Conservation (phyloP, 2,113 vertebrate species). For the Xenotilapia caudafasciata region DNA sequence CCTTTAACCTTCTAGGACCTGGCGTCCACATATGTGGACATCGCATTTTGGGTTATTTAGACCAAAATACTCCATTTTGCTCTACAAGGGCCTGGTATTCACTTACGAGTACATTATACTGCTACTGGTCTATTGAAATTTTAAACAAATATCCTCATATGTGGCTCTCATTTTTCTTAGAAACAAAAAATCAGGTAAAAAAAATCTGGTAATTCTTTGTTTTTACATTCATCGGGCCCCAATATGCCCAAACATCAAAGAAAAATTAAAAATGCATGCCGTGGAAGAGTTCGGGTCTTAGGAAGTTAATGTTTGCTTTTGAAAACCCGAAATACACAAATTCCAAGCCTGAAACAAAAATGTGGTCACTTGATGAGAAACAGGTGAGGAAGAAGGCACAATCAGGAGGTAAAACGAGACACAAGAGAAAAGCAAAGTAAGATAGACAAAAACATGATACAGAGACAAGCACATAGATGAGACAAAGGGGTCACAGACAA, state of each 20-base stretch:
- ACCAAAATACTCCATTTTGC: background rate
- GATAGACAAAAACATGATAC: background rate
- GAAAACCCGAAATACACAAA: background rate
- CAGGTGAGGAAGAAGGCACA: background rate
- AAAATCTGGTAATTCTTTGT: background rate
- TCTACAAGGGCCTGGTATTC: background rate
- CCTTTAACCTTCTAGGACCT: background rate
- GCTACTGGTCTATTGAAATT: background rate
- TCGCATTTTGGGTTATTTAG: background rate
- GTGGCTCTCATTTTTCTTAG: background rate
- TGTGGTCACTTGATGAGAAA: background rate
- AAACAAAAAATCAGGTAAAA: background rate
- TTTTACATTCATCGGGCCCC: background rate
- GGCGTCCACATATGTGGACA: background rate
- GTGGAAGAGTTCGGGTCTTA: background rate
- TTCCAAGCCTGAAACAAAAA: background rate
- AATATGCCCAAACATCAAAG: background rate
- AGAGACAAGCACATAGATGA: background rate
- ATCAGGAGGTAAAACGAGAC: background rate
- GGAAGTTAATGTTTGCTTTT: background rate
- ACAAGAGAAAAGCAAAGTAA: background rate
- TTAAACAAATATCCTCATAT: background rate
- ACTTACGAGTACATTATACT: background rate
- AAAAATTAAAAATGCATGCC: accelerated
- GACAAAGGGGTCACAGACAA: background rate